Evolutionary conservation across 2,888 invertebrate species (phyloP).

Genomic region (Netelia fuscicornis): DNA sequence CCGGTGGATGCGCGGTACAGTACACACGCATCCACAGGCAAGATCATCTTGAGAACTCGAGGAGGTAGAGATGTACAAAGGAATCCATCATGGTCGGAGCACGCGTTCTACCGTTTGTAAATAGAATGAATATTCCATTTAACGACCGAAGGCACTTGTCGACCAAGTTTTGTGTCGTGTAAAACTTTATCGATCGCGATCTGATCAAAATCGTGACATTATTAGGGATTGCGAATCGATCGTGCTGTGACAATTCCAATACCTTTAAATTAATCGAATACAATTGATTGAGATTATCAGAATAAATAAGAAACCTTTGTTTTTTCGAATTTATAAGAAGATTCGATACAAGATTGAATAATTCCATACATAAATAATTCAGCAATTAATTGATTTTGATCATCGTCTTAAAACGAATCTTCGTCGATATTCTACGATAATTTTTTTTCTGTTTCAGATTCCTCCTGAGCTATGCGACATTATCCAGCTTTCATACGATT

Average conservation of each 20-base stretch:
- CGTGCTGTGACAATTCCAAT: no score
- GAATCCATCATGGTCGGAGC: conserved; percentile 54
- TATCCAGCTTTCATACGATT: conserved; percentile 33
- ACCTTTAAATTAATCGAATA: no score
- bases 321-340: no score
- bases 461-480: not conserved
- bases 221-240: not conserved
- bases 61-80: conserved; percentile 40
- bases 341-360: no score
- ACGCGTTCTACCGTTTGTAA: conserved; percentile 62
- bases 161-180: conserved; percentile 12
- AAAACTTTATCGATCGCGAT: conserved; percentile 41
- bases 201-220: conserved; percentile 10
- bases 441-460: no score
- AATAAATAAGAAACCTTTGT: no score
- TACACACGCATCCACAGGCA: conserved; percentile 46
- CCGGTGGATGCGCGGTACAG: conserved; percentile 39
- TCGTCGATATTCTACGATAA: no score
- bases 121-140: conserved; percentile 50
- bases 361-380: no score
- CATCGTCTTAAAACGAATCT: no score
- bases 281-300: no score
- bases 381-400: no score
- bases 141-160: conserved; percentile 2
- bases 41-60: conserved; percentile 62